A percentile compares a stretch with the other conserved stretches of the same genome.
Evolutionary conservation across 2,113 vertebrate species (phyloP).

Genomic region (Chamaea fasciata): DNA sequence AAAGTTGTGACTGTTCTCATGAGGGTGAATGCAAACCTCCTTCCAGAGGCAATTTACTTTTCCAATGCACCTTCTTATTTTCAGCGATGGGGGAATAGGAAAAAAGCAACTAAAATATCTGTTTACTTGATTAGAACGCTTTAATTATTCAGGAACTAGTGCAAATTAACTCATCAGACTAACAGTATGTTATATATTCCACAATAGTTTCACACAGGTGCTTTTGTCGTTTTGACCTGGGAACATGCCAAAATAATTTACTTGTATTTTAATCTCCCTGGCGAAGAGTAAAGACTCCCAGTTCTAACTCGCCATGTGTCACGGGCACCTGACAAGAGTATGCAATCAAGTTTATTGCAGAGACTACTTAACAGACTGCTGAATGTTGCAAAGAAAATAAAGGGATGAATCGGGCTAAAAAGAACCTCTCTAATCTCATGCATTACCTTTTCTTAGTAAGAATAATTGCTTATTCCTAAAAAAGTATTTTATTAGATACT

Average conservation of each 20-base stretch:
- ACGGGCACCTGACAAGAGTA: not conserved
- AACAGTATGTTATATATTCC: not conserved
- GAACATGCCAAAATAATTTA: not conserved
- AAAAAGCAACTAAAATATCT: not conserved
- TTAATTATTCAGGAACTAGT: not conserved
- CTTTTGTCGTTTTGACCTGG: not conserved
- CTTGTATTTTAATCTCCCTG: not conserved
- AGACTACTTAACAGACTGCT: not conserved
- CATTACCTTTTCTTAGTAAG: not conserved
- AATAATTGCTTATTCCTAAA: not conserved
- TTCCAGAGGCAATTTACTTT: not conserved
- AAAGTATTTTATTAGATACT: not conserved
- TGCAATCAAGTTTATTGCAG: not conserved
- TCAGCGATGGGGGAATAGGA: not conserved
- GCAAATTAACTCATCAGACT: not conserved
- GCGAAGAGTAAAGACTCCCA: not conserved
- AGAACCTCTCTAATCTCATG: not conserved
- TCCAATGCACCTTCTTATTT: not conserved
- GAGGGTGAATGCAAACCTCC: not conserved
- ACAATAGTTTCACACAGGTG: not conserved
- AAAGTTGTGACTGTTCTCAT: not conserved
- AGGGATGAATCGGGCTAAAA: not conserved
- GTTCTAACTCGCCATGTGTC: not conserved
- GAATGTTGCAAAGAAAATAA: conserved; percentile 27
- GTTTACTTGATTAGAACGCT: not conserved